Base-by-base conservation (phyloP, 1,140 invertebrate species). In the Brachionus plicatilis region DNA sequence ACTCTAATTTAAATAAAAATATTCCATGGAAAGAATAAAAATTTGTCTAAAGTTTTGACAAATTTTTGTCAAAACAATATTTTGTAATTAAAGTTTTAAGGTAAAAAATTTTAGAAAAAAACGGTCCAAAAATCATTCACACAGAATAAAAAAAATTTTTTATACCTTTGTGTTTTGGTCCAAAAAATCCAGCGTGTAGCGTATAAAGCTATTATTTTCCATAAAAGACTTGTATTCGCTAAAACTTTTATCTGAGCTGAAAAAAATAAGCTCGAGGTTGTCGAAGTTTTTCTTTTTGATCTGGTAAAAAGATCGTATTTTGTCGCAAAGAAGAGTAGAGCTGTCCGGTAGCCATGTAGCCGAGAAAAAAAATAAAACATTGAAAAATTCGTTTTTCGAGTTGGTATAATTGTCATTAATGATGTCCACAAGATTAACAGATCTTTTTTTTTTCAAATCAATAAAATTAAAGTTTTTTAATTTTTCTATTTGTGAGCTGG, bases 181-280 rank as follows among this genome's bases (percentile, higher is more conserved):
- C 0, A 12, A 47, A 45, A 65, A 82, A 45, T 82, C 79, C 53
- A 82, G 14, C 4, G 79, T 41, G 27, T 65, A 82, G 7, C 79
- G 79, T 20, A 82, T 82, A 47, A 65, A 68, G n/a, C 12, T 37
- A 47, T 82, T 82, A 3, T 65, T 82, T 65, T 68, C 33, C 43
- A 82, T 45, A 82, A 82, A 82, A 7, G 7, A n/a, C 4, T 20
- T 65, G 12, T 65, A 82, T 20, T 43, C 37, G 12, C 20, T 24
- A 1, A 65, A 24, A 65, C 37, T 65, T 37, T 60, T 82, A n/a
- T 82, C 79, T 11, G 79, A 82, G 8, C 79, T 82, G 17, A 82
- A 12, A 17, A 82, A 82, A 50, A 76, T 53, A 11, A 76, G 20
- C 24, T 76, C 79, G n/a, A 43, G 37, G n/a, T 82, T 82, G 12